Conservation (phyloP, 2,113 vertebrate species). For the Seriola aureovittata region DNA sequence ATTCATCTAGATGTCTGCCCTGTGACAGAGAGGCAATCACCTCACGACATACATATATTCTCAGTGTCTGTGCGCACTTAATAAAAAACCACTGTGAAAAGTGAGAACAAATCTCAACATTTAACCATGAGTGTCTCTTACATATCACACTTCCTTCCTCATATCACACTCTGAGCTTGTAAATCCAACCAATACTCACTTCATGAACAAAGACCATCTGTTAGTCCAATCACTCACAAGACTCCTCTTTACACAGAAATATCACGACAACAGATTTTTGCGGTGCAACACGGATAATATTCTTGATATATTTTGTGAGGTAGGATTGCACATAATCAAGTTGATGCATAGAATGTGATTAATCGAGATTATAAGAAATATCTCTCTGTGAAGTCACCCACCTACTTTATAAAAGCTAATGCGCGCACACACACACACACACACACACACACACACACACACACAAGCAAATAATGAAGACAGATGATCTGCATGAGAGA, state of each 20-base stretch:
- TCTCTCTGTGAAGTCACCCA: neutral
- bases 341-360: neutral
- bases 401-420: neutral
- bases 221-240: neutral
- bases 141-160: conserved; percentile 1
- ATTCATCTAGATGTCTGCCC: conserved; percentile 35
- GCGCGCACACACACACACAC: no score
- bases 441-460: no score
- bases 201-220: conserved; percentile 24
- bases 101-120: conserved; percentile 34
- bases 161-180: conserved; percentile 7
- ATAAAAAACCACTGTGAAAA: conserved; percentile 34
- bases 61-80: conserved; percentile 11
- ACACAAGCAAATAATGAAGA: neutral
- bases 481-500: neutral
- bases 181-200: conserved; percentile 28
- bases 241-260: neutral
- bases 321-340: neutral
- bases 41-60: neutral
- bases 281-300: neutral
- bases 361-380: neutral
- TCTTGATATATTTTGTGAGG: neutral
- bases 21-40: conserved; percentile 43
- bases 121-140: conserved; percentile 14
- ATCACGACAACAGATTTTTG: neutral